phyloP scores from a whole-genome alignment of 23 tunicate genomes.

The Trididemnum clinides region DNA sequence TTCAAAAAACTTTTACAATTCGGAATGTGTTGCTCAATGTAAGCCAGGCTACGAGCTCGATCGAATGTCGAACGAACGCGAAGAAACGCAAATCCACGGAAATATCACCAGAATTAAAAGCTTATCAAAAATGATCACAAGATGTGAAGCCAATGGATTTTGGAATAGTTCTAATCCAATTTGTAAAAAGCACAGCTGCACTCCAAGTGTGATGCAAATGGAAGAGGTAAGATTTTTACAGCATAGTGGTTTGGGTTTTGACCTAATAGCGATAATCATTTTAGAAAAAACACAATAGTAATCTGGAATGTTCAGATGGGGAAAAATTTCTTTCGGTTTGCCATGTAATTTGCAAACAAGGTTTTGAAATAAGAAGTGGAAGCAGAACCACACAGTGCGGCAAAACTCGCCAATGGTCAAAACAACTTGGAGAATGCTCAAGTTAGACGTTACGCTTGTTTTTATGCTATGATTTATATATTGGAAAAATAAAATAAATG shows the following conservation, averaged over 20 bases:
- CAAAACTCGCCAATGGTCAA: constrained; percentile 43
- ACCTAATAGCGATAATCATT: background rate
- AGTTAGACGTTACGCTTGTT: constrained; percentile 34
- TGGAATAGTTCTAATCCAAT: background rate
- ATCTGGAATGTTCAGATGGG: constrained; percentile 56
- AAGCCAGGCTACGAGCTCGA: constrained; percentile 51
- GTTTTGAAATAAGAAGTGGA: constrained; percentile 65
- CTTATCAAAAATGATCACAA: background rate
- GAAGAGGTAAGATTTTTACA: constrained; percentile 34
- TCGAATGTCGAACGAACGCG: no score
- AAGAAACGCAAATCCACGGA: no score
- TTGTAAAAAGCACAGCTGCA: constrained; percentile 36
- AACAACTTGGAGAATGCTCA: constrained; percentile 49
- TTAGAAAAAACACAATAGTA: constrained; percentile 57
- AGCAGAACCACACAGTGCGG: constrained; percentile 33
- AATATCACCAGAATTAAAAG: background rate
- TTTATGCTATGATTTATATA: no score
- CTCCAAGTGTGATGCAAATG: constrained; percentile 29
- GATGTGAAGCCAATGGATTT: background rate
- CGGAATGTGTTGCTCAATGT: constrained; percentile 29
- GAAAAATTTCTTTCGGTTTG: constrained; percentile 59
- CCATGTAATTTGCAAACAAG: constrained; percentile 51
- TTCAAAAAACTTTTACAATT: constrained; percentile 11
- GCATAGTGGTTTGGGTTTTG: background rate
- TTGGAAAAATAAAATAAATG: no score